phyloP scores from a whole-genome alignment of 2,113 vertebrate species.

The Poeciliopsis retropinna region DNA sequence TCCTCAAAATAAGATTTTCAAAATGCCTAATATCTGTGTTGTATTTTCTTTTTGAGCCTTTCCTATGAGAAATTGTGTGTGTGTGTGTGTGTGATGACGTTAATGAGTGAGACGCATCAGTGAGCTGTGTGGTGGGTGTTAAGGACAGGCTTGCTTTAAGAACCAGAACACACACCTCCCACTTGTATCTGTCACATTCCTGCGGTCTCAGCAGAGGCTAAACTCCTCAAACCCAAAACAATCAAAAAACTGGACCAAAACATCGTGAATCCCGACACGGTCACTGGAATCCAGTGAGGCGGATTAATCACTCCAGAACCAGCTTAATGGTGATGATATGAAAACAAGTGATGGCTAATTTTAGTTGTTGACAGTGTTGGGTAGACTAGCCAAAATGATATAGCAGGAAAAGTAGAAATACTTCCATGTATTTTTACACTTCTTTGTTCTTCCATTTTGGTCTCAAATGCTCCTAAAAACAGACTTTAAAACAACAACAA shows the following conservation, averaged over 20 bases:
- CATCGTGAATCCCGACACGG: slow-evolving; percentile 24
- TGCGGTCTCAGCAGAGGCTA: slow-evolving; percentile 57
- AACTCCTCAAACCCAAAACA: slow-evolving; percentile 49
- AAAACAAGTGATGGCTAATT: neutral
- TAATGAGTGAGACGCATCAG: slow-evolving; percentile 92
- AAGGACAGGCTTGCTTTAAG: slow-evolving; percentile 51
- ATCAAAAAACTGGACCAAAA: slow-evolving; percentile 14
- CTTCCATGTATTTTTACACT: no score
- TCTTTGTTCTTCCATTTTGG: no score
- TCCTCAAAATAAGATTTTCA: neutral
- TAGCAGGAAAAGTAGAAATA: no score
- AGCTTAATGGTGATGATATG: neutral
- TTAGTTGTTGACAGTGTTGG: neutral
- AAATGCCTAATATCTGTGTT: neutral
- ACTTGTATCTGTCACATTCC: slow-evolving; percentile 66
- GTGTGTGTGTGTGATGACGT: slow-evolving; percentile 67
- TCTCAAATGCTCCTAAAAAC: no score
- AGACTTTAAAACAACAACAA: no score
- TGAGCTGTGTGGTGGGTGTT: slow-evolving; percentile 87
- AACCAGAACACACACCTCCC: slow-evolving; percentile 45
- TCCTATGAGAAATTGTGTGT: slow-evolving; percentile 10
- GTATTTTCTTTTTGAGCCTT: no score
- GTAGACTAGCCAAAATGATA: neutral
- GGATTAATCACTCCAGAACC: neutral
- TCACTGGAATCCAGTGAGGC: slow-evolving; percentile 17